phyloP scores from a whole-genome alignment of 2,888 invertebrate genomes.

The Pogonocherus hispidulus region DNA sequence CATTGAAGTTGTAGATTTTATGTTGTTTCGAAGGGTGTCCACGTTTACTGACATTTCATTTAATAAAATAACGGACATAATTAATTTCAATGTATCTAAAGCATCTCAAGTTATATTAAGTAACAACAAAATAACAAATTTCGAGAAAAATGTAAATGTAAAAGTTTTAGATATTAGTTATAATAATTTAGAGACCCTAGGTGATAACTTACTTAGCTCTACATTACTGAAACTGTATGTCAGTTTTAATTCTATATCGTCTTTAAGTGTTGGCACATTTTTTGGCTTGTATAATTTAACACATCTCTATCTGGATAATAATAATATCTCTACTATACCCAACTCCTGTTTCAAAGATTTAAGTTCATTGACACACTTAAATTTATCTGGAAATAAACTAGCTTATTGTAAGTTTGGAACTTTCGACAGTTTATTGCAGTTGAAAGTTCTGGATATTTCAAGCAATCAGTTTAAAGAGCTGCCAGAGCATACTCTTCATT shows the following conservation, averaged over 20 bases:
- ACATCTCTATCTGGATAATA: constrained; percentile 6
- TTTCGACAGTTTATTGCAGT: constrained; percentile 22
- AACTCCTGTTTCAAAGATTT: constrained; percentile 29
- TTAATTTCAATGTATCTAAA: background rate
- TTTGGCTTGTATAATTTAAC: constrained; percentile 4
- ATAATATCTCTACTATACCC: constrained; percentile 24
- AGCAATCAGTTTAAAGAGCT: constrained; percentile 11
- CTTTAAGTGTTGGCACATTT: background rate
- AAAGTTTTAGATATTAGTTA: constrained; percentile 7
- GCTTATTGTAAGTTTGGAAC: constrained; percentile 24
- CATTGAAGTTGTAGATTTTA: constrained; percentile 15
- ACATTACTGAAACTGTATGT: background rate
- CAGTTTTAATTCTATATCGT: constrained; percentile 12
- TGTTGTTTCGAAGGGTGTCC: background rate
- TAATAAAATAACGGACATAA: constrained; percentile 8
- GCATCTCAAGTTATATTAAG: background rate
- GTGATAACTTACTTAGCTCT: background rate
- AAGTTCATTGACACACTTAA: constrained; percentile 2
- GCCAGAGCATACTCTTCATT: constrained; percentile 10
- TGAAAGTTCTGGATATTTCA: constrained; percentile 19
- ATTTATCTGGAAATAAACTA: constrained; percentile 29
- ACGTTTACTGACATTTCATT: constrained; percentile 4
- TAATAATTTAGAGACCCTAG: constrained; percentile 7
- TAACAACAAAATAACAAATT: background rate
- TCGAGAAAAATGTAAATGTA: background rate